A percentile compares a stretch with the other conserved stretches of the same genome.
Evolutionary conservation across 2,113 vertebrate genomes (phyloP).

Genomic region (Numenius arquata): DNA sequence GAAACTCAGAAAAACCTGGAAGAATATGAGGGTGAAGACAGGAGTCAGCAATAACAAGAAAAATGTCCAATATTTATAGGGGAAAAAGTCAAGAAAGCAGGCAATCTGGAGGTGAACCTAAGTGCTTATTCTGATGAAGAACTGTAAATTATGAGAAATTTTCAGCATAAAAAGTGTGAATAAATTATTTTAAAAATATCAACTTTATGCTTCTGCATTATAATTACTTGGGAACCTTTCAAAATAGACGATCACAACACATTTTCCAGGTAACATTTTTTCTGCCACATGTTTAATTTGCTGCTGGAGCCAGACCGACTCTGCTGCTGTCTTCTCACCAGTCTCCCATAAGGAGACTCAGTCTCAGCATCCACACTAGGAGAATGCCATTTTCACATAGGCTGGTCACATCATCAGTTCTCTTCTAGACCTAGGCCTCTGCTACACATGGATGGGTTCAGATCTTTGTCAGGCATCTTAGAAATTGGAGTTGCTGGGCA

Average conservation of each 20-base stretch:
- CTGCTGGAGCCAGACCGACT: not conserved
- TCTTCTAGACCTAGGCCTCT: not conserved
- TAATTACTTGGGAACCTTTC: not conserved
- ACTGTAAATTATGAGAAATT: not conserved
- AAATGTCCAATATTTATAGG: not conserved
- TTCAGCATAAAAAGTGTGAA: not conserved
- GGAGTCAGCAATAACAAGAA: not conserved
- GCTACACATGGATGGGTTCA: not conserved
- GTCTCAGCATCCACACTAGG: not conserved
- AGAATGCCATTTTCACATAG: not conserved
- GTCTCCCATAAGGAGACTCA: not conserved
- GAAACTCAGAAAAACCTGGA: constrained; percentile 12
- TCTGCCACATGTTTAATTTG: not conserved
- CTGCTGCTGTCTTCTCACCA: not conserved
- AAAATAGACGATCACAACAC: not conserved
- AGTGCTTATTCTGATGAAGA: not conserved
- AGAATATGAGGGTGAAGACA: not conserved
- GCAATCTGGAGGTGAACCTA: not conserved
- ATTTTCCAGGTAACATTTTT: not conserved
- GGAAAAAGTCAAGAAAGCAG: not conserved
- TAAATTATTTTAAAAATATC: not conserved
- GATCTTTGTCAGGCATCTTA: not conserved
- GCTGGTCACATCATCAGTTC: not conserved
- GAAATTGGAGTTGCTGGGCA: not conserved
- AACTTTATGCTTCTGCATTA: not conserved